phyloP scores from a whole-genome alignment of 2,888 invertebrate genomes.

The Chrysina gloriosa region DNA sequence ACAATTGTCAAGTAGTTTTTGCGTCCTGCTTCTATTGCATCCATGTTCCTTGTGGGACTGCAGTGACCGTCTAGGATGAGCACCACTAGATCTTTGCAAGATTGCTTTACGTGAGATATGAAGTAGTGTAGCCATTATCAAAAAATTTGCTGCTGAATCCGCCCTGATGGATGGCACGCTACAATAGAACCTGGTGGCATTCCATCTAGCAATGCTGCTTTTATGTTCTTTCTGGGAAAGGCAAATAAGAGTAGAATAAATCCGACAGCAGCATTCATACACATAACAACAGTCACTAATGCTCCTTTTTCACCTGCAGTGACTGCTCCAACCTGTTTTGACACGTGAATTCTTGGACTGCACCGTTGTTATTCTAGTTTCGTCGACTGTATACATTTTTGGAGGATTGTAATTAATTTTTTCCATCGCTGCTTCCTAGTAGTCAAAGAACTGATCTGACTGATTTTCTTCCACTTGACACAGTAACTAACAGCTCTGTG shows the following conservation, averaged over 20 bases:
- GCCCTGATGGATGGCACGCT: constrained; percentile 52
- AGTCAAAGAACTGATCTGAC: not conserved
- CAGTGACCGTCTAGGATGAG: constrained; percentile 43
- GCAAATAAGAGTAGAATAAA: constrained; percentile 58
- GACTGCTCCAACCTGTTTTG: constrained; percentile 49
- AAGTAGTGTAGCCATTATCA: constrained; percentile 50
- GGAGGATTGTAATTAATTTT: too few species aligned
- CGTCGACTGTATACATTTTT: not conserved
- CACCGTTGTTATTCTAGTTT: too few species aligned
- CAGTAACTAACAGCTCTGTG: not conserved
- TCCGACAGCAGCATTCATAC: constrained; percentile 54
- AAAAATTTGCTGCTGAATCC: constrained; percentile 54
- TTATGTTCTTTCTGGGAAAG: constrained; percentile 55
- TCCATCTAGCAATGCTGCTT: constrained; percentile 54
- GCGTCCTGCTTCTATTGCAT: too few species aligned
- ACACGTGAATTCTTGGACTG: too few species aligned
- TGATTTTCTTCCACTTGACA: not conserved
- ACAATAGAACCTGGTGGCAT: constrained; percentile 51
- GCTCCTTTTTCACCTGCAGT: constrained; percentile 51
- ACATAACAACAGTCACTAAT: constrained; percentile 52
- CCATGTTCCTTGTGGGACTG: too few species aligned
- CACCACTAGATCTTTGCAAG: constrained; percentile 48
- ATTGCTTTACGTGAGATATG: too few species aligned
- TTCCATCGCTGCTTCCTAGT: too few species aligned
- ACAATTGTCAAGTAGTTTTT: too few species aligned